Percentiles rank a stretch among this genome's conserved stretches.
phyloP scores from a whole-genome alignment of 2,113 vertebrate genomes.

The Scytalopus superciliaris region DNA sequence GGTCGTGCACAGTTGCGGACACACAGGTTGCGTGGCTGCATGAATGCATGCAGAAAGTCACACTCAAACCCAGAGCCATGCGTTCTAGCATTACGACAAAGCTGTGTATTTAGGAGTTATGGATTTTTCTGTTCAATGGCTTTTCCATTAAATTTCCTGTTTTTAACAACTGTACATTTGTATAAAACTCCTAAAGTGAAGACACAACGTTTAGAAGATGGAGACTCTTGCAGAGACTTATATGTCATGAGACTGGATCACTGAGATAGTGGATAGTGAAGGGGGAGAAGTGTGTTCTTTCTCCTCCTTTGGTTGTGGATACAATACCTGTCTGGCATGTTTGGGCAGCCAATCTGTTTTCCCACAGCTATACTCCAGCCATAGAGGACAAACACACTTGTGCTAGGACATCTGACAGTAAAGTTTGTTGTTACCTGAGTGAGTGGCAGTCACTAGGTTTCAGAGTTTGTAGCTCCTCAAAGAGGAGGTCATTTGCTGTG shows the following conservation, averaged over 20 bases:
- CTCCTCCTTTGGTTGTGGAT: not conserved
- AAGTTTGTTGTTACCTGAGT: not conserved
- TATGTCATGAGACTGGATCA: not conserved
- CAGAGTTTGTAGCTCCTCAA: not conserved
- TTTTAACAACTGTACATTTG: not conserved
- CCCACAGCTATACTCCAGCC: not conserved
- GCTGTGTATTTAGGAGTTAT: not conserved
- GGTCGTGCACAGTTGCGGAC: fast-evolving
- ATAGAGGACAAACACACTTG: not conserved
- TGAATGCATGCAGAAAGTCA: not conserved
- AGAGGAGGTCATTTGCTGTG: not conserved
- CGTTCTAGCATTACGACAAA: not conserved
- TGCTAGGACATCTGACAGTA: not conserved
- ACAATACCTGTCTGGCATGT: not conserved
- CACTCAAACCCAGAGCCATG: not conserved
- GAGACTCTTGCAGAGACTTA: not conserved
- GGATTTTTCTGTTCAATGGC: not conserved
- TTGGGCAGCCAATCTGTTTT: not conserved
- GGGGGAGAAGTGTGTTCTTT: not conserved
- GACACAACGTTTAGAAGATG: fast-evolving
- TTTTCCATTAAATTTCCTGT: not conserved
- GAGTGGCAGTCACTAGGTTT: not conserved
- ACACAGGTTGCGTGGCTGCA: fast-evolving
- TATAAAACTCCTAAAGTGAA: not conserved
- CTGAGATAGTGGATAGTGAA: not conserved